Evolutionary conservation across 2,888 invertebrate genomes (phyloP).

Genomic region (Idaea biselata): DNA sequence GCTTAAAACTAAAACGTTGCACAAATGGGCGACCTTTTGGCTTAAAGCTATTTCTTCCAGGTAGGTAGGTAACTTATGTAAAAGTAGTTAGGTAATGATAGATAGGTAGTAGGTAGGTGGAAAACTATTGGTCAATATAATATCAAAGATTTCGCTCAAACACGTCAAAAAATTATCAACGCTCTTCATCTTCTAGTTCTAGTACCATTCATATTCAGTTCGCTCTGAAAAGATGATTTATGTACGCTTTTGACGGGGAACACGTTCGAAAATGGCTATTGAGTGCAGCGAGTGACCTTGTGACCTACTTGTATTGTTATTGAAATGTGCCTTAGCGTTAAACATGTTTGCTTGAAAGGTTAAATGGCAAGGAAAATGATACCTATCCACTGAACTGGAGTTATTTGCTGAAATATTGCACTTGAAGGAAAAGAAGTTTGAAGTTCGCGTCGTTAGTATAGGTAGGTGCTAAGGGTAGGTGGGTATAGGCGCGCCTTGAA

Average conservation of each 20-base stretch:
- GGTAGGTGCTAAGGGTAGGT: too few species aligned
- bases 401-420: not conserved
- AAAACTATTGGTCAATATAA: too few species aligned
- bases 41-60: too few species aligned
- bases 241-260: constrained; percentile 6
- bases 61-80: too few species aligned
- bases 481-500: too few species aligned
- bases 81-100: too few species aligned
- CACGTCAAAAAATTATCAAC: constrained; percentile 14
- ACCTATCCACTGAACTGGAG: not conserved
- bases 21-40: too few species aligned
- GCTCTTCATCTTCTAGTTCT: constrained; percentile 17
- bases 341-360: constrained; percentile 2
- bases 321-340: constrained; percentile 5
- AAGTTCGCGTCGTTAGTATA: too few species aligned
- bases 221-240: constrained; percentile 16
- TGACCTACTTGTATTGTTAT: constrained; percentile 24
- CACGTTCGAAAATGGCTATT: constrained; percentile 12
- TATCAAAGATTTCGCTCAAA: not conserved
- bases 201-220: constrained; percentile 10
- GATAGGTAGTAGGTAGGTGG: too few species aligned
- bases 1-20: too few species aligned
- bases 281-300: constrained; percentile 23
- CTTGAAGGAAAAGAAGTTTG: not conserved
- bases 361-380: not conserved